Evolutionary conservation across 2,888 invertebrate species (phyloP), one percentile per base, ranked within the genome.

Genomic region (Drosophila diplacantha): DNA sequence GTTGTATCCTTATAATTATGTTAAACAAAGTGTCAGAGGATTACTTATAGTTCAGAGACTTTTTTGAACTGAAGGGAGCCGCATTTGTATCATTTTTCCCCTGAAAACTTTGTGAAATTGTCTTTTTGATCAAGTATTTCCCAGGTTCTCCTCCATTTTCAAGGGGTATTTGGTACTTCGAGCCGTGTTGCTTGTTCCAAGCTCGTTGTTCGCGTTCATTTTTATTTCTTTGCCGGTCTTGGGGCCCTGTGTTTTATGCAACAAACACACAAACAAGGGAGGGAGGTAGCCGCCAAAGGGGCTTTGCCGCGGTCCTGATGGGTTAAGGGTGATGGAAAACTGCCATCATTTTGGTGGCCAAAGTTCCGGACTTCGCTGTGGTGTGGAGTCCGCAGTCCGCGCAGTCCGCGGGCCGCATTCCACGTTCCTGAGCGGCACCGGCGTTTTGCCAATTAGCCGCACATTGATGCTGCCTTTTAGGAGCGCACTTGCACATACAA

Each of bases 381-480:
- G 39, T 9, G 14, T 22, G 14, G 22, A 39, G 24, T 24, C 26
- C 12, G 26, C 22, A 22, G 22, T 22, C 22, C 22, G 22, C 22
- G 26, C 22, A 5, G 6, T 5, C 22, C 22, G 22, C 22, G 29
- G 53, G 16, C 29, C 22, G 14, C 29, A 55, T 55, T 61, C 39
- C 41, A 26, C 16, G 44, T 38, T 29, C 18, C 53, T 61, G 61
- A 39, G 46, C 38, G 38, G 38, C 44, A 51, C 55, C 59, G 51
- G 29, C 74, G 66, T 65, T 75, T 72, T 69, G 58, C 78, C 78
- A 78, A 83, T 78, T 78, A 78, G 83, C 78, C 55, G 65, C 60
- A 67, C 66, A 74, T 61, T 65, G 77, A 68, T 67, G 62, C 49
- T 50, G 64, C 59, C 72, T 67, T 68, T 73, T 71, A 69, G 52